Base-by-base conservation (phyloP, 2,888 invertebrate genomes). In the Balanococcus diminutus region DNA sequence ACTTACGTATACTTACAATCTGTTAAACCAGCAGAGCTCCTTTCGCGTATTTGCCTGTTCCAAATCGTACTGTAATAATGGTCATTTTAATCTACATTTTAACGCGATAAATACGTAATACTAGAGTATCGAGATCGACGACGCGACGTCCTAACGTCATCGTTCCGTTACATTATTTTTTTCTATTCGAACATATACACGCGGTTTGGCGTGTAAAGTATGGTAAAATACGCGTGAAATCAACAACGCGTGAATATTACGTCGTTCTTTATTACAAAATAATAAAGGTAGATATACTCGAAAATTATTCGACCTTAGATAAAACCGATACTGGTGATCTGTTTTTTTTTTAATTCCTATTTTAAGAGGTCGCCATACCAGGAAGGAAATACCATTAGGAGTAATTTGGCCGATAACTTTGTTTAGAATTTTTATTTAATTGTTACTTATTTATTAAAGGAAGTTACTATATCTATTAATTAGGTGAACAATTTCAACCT, bases 171-270 rank as follows among this genome's bases (percentile, higher is more conserved):
- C 61, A 46, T 46, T 46, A 36, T 8, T 16, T 46, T 16, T 46
- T 46, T 46, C 11, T 56, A 56, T 42, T 61, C 61, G 14, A 25
- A 25, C 61, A 25, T 14, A 22, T 1, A 25, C 61, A 61, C 61
- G 61, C 61, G 61, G 61, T 61, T 61, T 25, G 25, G 61, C 61
- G 25, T 61, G 61, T 61, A 61, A 61, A 61, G 61, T 61, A 25
- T 61, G 61, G 61, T 72, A 72, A 72, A 72, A 72, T 72, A 72
- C 32, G 72, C 72, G 72, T 72, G 72, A 72, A 72, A 72, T 31
- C 72, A 72, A 72, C 72, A 72, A 72, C 32, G 31, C 72, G 72
- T 72, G 72, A 72, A 72, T 72, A 72, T 72, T 72, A 72, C 72
- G 72, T 32, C 25, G 72, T 72, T 72, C 32, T 31, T 28, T 28